Evolutionary conservation across 1,140 invertebrate species (phyloP), one percentile per base, ranked within the genome.

Genomic region (Drosophila littoralis): DNA sequence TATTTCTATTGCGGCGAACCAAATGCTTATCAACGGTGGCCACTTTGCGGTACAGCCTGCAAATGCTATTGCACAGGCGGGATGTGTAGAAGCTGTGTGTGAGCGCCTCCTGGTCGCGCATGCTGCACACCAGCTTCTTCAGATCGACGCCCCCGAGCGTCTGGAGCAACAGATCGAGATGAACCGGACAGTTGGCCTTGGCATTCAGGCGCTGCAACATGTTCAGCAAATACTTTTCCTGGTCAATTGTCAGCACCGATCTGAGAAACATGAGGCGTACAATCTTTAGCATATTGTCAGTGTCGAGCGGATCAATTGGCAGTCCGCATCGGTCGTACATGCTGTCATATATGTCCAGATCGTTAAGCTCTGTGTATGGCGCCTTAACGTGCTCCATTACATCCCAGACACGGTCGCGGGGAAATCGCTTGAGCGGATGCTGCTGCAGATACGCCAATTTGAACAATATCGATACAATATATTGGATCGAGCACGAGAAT

Each of bases 311-410:
- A 71, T 89, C 36, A 7, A 79, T 90, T 0, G 65, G 60, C 13
- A 48, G 9, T 0, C 84, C 84, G 8, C 81, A 90, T 0, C 71
- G 85, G 32, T 89, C 85, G 28, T 75, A 89, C 51, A 89, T 75
- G 54, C 84, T 76, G 58, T 89, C 85, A 12, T 89, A 90, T 51
- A 89, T 89, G 64, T 58, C 67, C 9, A 89, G 40, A 38, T 89
- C 84, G 7, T 81, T 60, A 0, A 85, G 51, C 13, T 78, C 65
- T 7, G 80, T 66, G 12, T 76, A 89, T 6, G 84, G 85, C 0
- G 73, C 84, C 66, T 46, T 66, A 1, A 89, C 61, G 1, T 70
- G 28, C 12, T 61, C 50, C 81, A 90, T 81, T n/a, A 83, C 83
- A 22, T 51, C 32, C 83, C 83, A 88, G 12, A 7, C 12, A 12